A percentile compares a stretch with the other conserved stretches of the same genome.
Evolutionary conservation across 2,888 invertebrate species (phyloP).

Genomic region (Sympetrum striolatum): DNA sequence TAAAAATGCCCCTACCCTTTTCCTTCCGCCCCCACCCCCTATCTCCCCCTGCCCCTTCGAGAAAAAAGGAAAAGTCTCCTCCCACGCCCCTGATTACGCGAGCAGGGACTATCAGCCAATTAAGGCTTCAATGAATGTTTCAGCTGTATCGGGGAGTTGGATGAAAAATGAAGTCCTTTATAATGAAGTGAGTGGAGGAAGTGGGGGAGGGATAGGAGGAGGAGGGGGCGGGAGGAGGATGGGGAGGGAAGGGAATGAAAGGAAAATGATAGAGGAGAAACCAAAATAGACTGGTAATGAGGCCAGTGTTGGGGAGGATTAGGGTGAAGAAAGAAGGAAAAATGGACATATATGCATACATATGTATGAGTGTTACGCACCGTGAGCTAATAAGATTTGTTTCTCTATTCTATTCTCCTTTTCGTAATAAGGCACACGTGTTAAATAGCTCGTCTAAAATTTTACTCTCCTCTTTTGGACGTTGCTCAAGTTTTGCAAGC

Average conservation of each 20-base stretch:
- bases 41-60: background rate
- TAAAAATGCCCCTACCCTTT: background rate
- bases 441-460: too few species aligned
- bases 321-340: too few species aligned
- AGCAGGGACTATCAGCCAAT: slow-evolving; percentile 41
- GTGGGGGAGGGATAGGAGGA: too few species aligned
- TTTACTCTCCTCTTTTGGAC: too few species aligned
- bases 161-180: background rate
- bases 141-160: slow-evolving; percentile 22
- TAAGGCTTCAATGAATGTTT: slow-evolving; percentile 42
- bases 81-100: slow-evolving; percentile 28
- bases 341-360: too few species aligned
- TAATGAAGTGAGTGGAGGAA: background rate
- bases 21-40: background rate
- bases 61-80: too few species aligned
- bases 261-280: background rate
- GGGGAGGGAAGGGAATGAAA: background rate
- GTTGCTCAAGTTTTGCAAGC: too few species aligned
- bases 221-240: background rate
- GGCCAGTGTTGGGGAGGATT: background rate
- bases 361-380: too few species aligned
- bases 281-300: background rate
- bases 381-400: too few species aligned
- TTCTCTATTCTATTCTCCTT: too few species aligned
- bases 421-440: too few species aligned